A percentile compares a stretch with the other conserved stretches of the same genome.
These are phyloP conservation scores for Cataglyphis livida DNA, from an alignment of 2,888 invertebrate species.

Conservation along the genomic window DNA sequence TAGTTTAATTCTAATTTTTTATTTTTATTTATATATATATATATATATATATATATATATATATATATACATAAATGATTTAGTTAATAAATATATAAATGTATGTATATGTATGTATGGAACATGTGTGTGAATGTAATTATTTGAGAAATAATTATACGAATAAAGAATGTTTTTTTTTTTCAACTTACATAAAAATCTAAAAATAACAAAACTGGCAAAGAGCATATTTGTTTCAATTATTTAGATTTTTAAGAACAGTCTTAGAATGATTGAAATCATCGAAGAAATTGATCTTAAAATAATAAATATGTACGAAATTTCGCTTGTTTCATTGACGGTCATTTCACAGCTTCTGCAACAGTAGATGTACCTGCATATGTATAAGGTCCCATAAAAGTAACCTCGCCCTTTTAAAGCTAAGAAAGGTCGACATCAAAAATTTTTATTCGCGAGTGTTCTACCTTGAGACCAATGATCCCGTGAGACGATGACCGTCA, in stretches of 20 bases:
- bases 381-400: not conserved
- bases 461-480: conserved; percentile 71
- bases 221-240: not conserved
- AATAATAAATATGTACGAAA: not conserved
- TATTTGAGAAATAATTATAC: not conserved
- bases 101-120: no score
- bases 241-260: not conserved
- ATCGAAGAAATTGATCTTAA: not conserved
- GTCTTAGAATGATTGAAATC: not conserved
- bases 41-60: not conserved
- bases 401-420: conserved; percentile 1
- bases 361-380: not conserved
- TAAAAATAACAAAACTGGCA: not conserved
- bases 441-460: conserved; percentile 48
- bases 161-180: not conserved
- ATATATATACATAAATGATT: not conserved
- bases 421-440: not conserved
- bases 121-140: no score
- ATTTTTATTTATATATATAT: not conserved
- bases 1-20: not conserved
- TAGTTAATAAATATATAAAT: no score
- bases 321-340: not conserved
- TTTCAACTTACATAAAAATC: not conserved
- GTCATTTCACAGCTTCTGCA: not conserved
- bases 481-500: conserved; percentile 36